Base-by-base conservation (phyloP, 2,888 invertebrate species). In the Pachycephus smyrnensis region DNA sequence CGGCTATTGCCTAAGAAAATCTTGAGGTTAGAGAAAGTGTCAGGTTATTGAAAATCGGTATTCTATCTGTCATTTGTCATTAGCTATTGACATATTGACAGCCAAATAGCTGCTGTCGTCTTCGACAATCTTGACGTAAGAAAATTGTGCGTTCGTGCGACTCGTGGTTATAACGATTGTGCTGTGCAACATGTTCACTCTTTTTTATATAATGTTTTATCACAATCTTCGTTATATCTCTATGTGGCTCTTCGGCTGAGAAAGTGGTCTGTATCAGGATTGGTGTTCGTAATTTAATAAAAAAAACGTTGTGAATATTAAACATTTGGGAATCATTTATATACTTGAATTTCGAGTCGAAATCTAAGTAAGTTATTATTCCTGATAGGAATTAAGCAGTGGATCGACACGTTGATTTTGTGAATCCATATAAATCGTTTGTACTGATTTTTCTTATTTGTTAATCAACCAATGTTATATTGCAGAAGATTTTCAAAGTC, bases 321-420 rank as follows among this genome's bases (percentile, higher is more conserved):
- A 82, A 81, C 69, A 84, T 82, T 84, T 83, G 81, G 82, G 82
- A 84, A 82, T 84, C 82, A 83, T 84, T 82, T 81, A 80, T 84
- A 80, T 82, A 83, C 79, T 78, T 83, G 84, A 84, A 84, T 82
- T 78, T 83, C 83, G 77, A 86, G 82, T 85, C 80, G 23, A 81
- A 32, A 76, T 68, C 12, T n/a, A n/a, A 74, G 36, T 74, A 36
- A n/a, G 35, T 33, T 55, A 55, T 6, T 55, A 2, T 55, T 55
- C 2, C 40, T 55, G 6, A 23, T 55, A 9, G 40, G 9, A 6
- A 23, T 55, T 15, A 40, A 15, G 40, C 15, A 15, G 40, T 40
- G 40, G 15, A 40, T 15, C 40, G 15, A 40, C 15, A 15, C 15
- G 40, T 15, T 15, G 15, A 40, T 40, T 37, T 15, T 15, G 6